A percentile compares a stretch with the other conserved stretches of the same genome.
Evolutionary conservation across 2,113 vertebrate species (phyloP).

Genomic region (Bubo scandiacus): DNA sequence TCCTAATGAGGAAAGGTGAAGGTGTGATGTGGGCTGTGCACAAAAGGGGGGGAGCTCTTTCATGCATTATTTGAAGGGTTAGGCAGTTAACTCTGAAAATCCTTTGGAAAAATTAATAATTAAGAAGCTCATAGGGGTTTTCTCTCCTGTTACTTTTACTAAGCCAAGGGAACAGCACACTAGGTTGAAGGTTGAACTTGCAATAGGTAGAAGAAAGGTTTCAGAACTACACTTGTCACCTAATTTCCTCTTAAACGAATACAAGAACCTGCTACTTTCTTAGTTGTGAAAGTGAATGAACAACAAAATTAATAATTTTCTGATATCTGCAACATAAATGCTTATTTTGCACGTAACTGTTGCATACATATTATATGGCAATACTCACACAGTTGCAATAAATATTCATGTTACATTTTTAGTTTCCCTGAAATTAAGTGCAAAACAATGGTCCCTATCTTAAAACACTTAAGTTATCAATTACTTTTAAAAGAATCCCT

Average conservation of each 20-base stretch:
- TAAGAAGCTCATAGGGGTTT: neutral
- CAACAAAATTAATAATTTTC: neutral
- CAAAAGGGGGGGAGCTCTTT: neutral
- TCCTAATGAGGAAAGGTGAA: conserved; percentile 34
- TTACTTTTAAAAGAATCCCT: neutral
- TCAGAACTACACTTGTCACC: neutral
- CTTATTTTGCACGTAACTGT: neutral
- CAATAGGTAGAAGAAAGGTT: neutral
- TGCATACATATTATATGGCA: neutral
- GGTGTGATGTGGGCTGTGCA: neutral
- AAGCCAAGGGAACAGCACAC: neutral
- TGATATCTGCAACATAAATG: neutral
- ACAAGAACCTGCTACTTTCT: neutral
- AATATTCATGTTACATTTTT: neutral
- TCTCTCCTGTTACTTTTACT: neutral
- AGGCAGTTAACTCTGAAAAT: conserved; percentile 38
- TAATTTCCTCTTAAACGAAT: neutral
- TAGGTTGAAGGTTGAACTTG: neutral
- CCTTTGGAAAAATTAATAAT: neutral
- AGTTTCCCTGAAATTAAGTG: neutral
- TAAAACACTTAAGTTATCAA: neutral
- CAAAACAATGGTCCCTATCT: neutral
- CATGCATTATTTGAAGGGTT: conserved; percentile 24
- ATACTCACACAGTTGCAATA: neutral
- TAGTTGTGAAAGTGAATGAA: neutral